Evolutionary conservation across 2,888 invertebrate species (phyloP).

Genomic region (Sinhomidia bicolor): DNA sequence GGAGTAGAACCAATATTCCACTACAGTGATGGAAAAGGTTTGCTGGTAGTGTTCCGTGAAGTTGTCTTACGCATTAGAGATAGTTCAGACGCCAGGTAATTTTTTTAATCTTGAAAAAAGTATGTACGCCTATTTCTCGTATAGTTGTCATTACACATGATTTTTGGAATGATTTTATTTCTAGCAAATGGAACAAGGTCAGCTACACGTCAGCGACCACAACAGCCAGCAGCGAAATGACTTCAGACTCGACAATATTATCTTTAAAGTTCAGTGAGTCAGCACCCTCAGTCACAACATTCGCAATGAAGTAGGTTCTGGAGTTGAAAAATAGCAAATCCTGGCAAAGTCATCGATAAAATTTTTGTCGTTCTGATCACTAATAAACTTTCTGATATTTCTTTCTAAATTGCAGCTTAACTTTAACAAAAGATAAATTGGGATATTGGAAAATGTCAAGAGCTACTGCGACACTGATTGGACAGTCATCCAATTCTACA

Average conservation of each 20-base stretch:
- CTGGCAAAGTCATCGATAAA: no score
- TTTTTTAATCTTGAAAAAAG: no score
- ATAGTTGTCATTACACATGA: background rate
- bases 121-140: no score
- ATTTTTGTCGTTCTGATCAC: no score
- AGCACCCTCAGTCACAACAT: no score
- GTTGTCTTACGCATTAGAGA: slow-evolving; percentile 16
- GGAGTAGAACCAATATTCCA: background rate
- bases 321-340: no score
- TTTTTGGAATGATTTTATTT: background rate
- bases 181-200: slow-evolving; percentile 21
- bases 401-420: slow-evolving; percentile 46
- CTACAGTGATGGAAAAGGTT: background rate
- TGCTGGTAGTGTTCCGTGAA: slow-evolving; percentile 41
- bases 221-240: background rate
- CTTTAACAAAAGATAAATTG: background rate
- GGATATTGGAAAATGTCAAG: slow-evolving; percentile 74
- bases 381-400: no score
- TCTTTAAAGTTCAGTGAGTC: no score
- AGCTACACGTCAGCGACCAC: slow-evolving; percentile 13
- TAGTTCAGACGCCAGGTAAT: background rate
- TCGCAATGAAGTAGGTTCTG: no score
- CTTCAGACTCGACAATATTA: no score
- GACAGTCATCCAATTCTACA: slow-evolving; percentile 31
- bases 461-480: slow-evolving; percentile 44